Evolutionary conservation across 2,888 invertebrate species (phyloP).

Genomic region (Cephus rjabovi): DNA sequence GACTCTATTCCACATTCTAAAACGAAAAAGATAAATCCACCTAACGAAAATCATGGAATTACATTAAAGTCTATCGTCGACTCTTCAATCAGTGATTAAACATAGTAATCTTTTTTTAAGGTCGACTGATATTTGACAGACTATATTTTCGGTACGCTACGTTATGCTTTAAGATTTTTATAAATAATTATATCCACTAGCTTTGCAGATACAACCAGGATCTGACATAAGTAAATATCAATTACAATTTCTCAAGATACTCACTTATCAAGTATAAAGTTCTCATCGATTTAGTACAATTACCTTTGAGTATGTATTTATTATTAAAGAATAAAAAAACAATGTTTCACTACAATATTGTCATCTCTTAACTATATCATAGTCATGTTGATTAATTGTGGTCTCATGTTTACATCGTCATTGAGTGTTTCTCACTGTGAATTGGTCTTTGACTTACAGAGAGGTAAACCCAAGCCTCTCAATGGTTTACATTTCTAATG

Average conservation of each 20-base stretch:
- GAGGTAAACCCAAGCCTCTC: not conserved
- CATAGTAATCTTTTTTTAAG: conserved; percentile 32
- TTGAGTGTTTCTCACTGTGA: not conserved
- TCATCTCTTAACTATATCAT: not conserved
- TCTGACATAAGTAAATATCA: not conserved
- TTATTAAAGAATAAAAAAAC: conserved; percentile 1
- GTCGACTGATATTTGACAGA: conserved; percentile 45
- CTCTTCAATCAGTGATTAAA: conserved; percentile 61
- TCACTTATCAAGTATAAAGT: not conserved
- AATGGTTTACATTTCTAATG: not conserved
- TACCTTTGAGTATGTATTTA: not conserved
- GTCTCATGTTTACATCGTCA: not conserved
- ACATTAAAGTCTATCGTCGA: conserved; percentile 63
- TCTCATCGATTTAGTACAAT: not conserved
- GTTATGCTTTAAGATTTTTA: not conserved
- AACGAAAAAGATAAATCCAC: conserved; percentile 29
- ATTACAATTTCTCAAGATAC: not conserved
- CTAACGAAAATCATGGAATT: conserved; percentile 33
- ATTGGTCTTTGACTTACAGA: not conserved
- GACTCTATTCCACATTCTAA: conserved; percentile 23
- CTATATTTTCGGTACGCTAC: conserved; percentile 46
- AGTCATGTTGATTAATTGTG: not conserved
- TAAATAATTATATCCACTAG: not conserved
- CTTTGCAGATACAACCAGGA: not conserved
- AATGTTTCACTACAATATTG: not conserved